Conservation (phyloP, 2,888 invertebrate species). For the Pterobdella sp. region DNA sequence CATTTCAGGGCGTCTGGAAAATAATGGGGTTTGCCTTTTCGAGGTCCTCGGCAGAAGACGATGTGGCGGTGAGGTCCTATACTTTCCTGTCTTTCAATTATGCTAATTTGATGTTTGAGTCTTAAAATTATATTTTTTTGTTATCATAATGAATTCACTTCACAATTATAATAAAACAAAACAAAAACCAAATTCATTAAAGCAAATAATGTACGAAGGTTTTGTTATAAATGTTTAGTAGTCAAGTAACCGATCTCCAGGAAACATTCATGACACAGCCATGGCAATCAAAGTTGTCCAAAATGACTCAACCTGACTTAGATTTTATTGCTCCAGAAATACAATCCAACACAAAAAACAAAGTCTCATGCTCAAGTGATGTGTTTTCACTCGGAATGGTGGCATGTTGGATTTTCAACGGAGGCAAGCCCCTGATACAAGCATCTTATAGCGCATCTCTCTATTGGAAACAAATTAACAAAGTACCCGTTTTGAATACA, state of each 20-base stretch:
- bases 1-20: slow-evolving; percentile 79
- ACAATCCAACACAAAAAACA: slow-evolving; percentile 59
- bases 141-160: not conserved
- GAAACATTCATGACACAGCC: slow-evolving; percentile 70
- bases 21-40: slow-evolving; percentile 81
- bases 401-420: slow-evolving; percentile 83
- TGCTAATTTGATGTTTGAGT: not conserved
- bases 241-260: not conserved
- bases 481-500: too few species aligned
- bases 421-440: slow-evolving; percentile 77
- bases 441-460: slow-evolving; percentile 81
- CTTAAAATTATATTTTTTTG: not conserved
- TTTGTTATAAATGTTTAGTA: not conserved
- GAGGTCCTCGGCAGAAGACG: slow-evolving; percentile 18
- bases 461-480: slow-evolving; percentile 81
- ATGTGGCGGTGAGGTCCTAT: slow-evolving; percentile 16
- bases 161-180: not conserved
- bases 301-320: slow-evolving; percentile 85
- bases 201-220: not conserved
- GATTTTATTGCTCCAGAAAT: slow-evolving; percentile 91
- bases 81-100: too few species aligned
- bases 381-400: slow-evolving; percentile 94
- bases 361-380: slow-evolving; percentile 72
- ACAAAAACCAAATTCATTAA: not conserved
- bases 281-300: slow-evolving; percentile 82